These are phyloP conservation scores for Larimichthys polyactis DNA, from an alignment of 2,113 vertebrate species.

Conservation along the genomic window DNA sequence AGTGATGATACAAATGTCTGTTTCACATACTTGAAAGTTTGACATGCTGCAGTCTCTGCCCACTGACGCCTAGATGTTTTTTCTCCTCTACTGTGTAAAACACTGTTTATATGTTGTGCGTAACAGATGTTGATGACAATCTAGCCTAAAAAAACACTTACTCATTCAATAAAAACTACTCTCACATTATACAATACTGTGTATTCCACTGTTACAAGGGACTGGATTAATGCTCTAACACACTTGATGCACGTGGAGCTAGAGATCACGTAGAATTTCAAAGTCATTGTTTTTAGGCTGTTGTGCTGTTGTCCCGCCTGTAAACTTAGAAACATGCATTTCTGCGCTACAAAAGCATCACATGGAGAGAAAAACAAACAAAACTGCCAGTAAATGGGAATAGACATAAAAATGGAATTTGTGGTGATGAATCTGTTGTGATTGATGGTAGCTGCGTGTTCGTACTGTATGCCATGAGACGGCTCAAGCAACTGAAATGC, in stretches of 20 bases:
- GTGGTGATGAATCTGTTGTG: constrained; percentile 17
- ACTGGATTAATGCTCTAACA: constrained; percentile 42
- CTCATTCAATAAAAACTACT: constrained; percentile 70
- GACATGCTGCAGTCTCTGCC: constrained; percentile 73
- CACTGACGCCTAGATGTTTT: constrained; percentile 39
- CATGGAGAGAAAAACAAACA: constrained; percentile 6
- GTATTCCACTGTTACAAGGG: constrained; percentile 64
- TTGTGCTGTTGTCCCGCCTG: background rate
- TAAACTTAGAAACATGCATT: constrained; percentile 12
- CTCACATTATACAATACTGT: constrained; percentile 60
- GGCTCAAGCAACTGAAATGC: constrained; percentile 1
- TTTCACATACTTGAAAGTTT: constrained; percentile 86
- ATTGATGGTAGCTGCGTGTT: background rate
- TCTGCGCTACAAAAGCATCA: constrained; percentile 11
- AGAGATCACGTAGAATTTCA: background rate
- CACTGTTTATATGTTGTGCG: constrained; percentile 66
- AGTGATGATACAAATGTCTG: constrained; percentile 75
- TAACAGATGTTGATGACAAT: constrained; percentile 67
- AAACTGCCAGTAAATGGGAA: constrained; percentile 20
- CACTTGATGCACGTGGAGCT: constrained; percentile 21
- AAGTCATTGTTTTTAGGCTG: background rate
- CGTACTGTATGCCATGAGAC: background rate
- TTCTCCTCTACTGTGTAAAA: constrained; percentile 61
- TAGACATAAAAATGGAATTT: constrained; percentile 21
- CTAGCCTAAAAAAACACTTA: constrained; percentile 60